phyloP scores from a whole-genome alignment of 1,140 invertebrate genomes.

The Bombus sibiricus region DNA sequence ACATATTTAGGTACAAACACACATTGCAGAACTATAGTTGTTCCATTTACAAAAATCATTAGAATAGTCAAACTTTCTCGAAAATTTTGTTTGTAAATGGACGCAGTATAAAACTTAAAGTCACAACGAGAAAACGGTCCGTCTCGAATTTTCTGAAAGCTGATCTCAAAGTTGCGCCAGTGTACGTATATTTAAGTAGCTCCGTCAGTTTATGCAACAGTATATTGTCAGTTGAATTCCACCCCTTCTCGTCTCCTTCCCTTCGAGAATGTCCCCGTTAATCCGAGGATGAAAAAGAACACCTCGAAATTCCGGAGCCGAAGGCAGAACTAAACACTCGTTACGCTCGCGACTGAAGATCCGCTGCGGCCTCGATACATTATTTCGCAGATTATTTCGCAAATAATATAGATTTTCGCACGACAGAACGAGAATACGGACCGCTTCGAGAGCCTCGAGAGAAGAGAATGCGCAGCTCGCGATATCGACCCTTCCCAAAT shows the following conservation, averaged over 20 bases:
- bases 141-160: not conserved
- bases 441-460: too few relatives aligned
- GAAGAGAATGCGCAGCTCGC: too few relatives aligned
- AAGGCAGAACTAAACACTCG: conserved; percentile 21
- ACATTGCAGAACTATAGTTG: too few relatives aligned
- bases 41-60: not conserved
- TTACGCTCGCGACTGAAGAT: conserved; percentile 8
- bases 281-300: conserved; percentile 32
- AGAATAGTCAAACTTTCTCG: not conserved
- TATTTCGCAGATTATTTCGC: conserved; percentile 23
- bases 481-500: not conserved
- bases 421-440: conserved; percentile 8
- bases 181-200: not conserved
- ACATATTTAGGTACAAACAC: too few relatives aligned
- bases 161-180: not conserved
- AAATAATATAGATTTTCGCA: conserved; percentile 12
- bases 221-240: conserved; percentile 12
- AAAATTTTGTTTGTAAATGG: not conserved
- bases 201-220: not conserved
- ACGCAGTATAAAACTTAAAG: not conserved
- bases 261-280: conserved; percentile 31
- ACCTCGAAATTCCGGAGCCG: conserved; percentile 18
- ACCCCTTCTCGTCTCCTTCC: conserved; percentile 17
- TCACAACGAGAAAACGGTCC: not conserved
- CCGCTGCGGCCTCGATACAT: not conserved